Percentiles rank a stretch among this genome's conserved stretches.
Conservation (phyloP, 2,888 invertebrate species). For the Unio delphinus region DNA sequence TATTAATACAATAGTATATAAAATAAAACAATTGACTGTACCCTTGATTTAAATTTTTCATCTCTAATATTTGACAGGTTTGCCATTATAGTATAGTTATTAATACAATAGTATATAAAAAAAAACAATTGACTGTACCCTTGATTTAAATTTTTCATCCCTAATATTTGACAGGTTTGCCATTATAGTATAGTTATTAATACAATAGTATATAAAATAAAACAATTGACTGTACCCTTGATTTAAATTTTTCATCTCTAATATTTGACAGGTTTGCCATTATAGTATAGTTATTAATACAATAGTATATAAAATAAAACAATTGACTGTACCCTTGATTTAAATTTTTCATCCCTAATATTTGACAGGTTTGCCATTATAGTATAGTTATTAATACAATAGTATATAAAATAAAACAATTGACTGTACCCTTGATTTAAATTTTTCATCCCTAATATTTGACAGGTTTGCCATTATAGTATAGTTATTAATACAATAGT, state of each 20-base stretch:
- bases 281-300: too few relatives aligned
- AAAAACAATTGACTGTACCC: too few relatives aligned
- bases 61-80: slow-evolving; percentile 72
- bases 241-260: slow-evolving; percentile 67
- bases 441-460: slow-evolving; percentile 69
- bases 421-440: slow-evolving; percentile 60
- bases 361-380: not conserved
- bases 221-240: slow-evolving; percentile 49
- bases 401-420: not conserved
- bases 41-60: slow-evolving; percentile 65
- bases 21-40: slow-evolving; percentile 17
- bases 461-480: slow-evolving; percentile 70
- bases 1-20: not conserved
- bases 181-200: not conserved
- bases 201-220: not conserved
- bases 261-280: slow-evolving; percentile 72
- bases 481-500: too few relatives aligned
- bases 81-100: slow-evolving; percentile 26
- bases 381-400: not conserved
- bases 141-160: too few relatives aligned
- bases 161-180: too few relatives aligned
- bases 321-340: too few relatives aligned
- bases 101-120: too few relatives aligned
- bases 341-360: too few relatives aligned
- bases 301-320: too few relatives aligned